phyloP scores from a whole-genome alignment of 2,888 invertebrate species.

The Lochmaea capreae region DNA sequence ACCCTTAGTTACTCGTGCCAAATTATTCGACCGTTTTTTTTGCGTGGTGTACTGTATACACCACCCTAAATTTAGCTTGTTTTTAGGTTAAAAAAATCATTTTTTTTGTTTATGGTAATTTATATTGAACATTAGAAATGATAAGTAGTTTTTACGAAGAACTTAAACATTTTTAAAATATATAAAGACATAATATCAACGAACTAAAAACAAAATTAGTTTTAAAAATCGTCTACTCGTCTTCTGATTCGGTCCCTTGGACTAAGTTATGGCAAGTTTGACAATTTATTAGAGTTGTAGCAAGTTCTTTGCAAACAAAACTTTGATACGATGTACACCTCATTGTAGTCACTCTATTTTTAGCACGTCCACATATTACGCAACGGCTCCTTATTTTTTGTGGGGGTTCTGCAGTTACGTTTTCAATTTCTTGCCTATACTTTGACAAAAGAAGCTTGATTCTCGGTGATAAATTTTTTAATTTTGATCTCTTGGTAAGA shows the following conservation, averaged over 20 bases:
- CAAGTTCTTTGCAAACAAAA: slow-evolving; percentile 22
- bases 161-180: neutral
- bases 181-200: neutral
- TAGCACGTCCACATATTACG: slow-evolving; percentile 21
- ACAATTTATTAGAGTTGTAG: slow-evolving; percentile 21
- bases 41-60: slow-evolving; percentile 20
- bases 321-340: slow-evolving; percentile 18
- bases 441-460: slow-evolving; percentile 20
- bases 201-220: neutral
- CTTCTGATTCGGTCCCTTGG: neutral
- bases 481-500: slow-evolving; percentile 23
- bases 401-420: slow-evolving; percentile 21
- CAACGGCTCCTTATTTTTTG: slow-evolving; percentile 27
- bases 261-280: slow-evolving; percentile 23
- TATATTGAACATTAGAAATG: slow-evolving; percentile 12
- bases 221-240: slow-evolving; percentile 7
- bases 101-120: slow-evolving; percentile 13
- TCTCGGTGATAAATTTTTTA: slow-evolving; percentile 18
- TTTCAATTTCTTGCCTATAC: slow-evolving; percentile 17
- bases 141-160: neutral
- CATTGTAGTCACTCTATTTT: slow-evolving; percentile 25
- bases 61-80: slow-evolving; percentile 11
- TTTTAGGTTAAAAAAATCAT: slow-evolving; percentile 4
- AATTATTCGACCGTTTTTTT: slow-evolving; percentile 8
- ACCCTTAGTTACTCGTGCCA: slow-evolving; percentile 16